Evolutionary conservation across 2,797 vertebrate genomes (phyloP).

Genomic region (Pseudopleuronectes americanus): DNA sequence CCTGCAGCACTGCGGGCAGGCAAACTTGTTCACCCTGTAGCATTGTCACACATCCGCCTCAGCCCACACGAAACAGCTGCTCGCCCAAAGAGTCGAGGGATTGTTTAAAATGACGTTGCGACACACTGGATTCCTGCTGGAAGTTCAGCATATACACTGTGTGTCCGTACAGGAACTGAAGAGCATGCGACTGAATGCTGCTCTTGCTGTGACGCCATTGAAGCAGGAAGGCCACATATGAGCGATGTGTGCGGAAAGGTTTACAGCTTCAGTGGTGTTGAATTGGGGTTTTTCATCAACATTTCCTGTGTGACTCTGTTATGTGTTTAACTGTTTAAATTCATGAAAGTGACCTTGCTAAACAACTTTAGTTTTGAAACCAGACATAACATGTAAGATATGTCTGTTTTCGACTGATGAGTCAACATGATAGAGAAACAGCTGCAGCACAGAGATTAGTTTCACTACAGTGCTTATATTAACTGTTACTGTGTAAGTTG

Average conservation of each 20-base stretch:
- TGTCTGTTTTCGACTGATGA: not conserved
- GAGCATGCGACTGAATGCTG: conserved; percentile 55
- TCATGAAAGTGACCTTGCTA: conserved; percentile 5
- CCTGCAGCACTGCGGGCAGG: conserved; percentile 2
- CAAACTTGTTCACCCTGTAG: conserved; percentile 45
- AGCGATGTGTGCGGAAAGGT: conserved; percentile 19
- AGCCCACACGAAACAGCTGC: conserved; percentile 38
- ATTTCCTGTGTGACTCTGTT: conserved; percentile 16
- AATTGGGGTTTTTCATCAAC: not conserved
- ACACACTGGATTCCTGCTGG: conserved; percentile 65
- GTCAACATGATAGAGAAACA: not conserved
- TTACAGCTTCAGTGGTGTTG: conserved; percentile 11
- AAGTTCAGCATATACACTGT: conserved; percentile 16
- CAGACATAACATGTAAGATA: not conserved
- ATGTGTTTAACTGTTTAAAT: not conserved
- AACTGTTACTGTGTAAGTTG: not conserved
- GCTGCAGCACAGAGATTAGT: not conserved
- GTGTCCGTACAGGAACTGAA: conserved; percentile 20
- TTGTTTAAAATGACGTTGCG: conserved; percentile 47
- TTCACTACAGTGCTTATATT: not conserved
- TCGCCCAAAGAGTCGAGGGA: conserved; percentile 39
- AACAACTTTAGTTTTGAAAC: no score
- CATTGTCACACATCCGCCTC: conserved; percentile 32
- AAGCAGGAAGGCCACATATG: conserved; percentile 20
- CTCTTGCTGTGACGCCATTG: conserved; percentile 33